Conservation (phyloP, 2,797 vertebrate species). For the Etheostoma perlongum region DNA sequence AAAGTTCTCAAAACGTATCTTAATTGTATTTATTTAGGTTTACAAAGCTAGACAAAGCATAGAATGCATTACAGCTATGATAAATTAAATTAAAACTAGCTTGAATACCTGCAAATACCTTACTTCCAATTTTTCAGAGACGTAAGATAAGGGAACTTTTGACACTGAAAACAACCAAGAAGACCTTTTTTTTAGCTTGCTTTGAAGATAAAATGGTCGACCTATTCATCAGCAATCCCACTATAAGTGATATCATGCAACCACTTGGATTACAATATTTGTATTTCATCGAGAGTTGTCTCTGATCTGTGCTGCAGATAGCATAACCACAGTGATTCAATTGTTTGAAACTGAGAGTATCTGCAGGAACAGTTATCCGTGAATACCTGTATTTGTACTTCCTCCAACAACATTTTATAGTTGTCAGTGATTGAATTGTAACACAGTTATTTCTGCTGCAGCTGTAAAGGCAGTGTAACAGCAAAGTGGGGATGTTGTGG, state of each 20-base stretch:
- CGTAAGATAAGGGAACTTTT: slow-evolving; percentile 30
- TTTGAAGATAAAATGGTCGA: slow-evolving; percentile 13
- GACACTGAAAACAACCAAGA: not conserved
- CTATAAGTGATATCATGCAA: slow-evolving; percentile 6
- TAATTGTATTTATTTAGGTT: slow-evolving; percentile 39
- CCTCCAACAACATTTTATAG: not conserved
- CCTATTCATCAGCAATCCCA: not conserved
- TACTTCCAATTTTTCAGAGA: slow-evolving; percentile 28
- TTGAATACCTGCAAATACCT: not conserved
- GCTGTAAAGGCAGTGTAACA: slow-evolving; percentile 14
- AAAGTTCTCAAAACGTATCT: slow-evolving; percentile 20
- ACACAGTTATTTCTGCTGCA: slow-evolving; percentile 4
- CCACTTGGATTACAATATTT: slow-evolving; percentile 8
- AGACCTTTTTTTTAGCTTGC: slow-evolving; percentile 16
- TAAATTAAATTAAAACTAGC: slow-evolving; percentile 33
- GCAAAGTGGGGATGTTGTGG: slow-evolving; percentile 27
- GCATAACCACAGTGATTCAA: slow-evolving; percentile 20
- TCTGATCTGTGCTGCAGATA: slow-evolving; percentile 14
- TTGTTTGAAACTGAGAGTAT: slow-evolving; percentile 13
- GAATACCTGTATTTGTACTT: slow-evolving; percentile 23
- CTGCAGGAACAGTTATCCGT: not conserved
- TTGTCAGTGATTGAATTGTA: slow-evolving; percentile 9
- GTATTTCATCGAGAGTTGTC: slow-evolving; percentile 11
- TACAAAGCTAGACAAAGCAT: not conserved
- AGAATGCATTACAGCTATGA: slow-evolving; percentile 21